Base-by-base conservation (phyloP, 2,797 vertebrate species). In the Jordanella pulchra region DNA sequence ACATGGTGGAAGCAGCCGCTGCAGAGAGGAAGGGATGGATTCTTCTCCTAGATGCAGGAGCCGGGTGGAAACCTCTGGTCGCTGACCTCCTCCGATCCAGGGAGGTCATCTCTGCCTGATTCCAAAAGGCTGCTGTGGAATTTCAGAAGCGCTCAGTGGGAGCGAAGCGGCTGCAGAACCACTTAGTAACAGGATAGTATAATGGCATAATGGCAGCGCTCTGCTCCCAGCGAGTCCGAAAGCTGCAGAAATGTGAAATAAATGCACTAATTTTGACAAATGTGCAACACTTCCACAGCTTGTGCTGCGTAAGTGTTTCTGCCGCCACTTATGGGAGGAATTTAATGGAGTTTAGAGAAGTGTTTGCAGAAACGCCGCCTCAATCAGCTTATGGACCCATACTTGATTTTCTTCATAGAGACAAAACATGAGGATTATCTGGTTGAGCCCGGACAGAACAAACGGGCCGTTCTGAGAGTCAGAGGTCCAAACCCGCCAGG, bases 141-240 rank as follows among this genome's bases (percentile, higher is more conserved):
- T 87, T 84, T 82, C n/a, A 73, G 42, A 85, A 79, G 74, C n/a
- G 76, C 79, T 69, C 76, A 50, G 74, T 79, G 65, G 54, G 83
- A 87, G 72, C 71, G 86, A 76, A 71, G 76, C 47, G 80, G 81
- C 85, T 78, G 3, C 67, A 89, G 79, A 72, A 85, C 82, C 86
- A 82, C 86, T 88, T 60, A 76, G 90, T 92, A 93, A 92, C 89
- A 44, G 79, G 89, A 93, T 90, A 86, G 86, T 71, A 84, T 92
- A 92, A 90, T 91, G 81, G 85, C 73, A 81, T 88, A 89, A 92
- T 89, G 85, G 87, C 84, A 80, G 84, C 75, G 83, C 84, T 88
- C 74, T 75, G 70, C 79, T 70, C 83, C 61, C 76, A 72, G 68
- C 10, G 3, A 3, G 72, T 69, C 78, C 84, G 75, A 78, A 69